phyloP scores from a whole-genome alignment of 2,113 vertebrate genomes.

The Mobula birostris region DNA sequence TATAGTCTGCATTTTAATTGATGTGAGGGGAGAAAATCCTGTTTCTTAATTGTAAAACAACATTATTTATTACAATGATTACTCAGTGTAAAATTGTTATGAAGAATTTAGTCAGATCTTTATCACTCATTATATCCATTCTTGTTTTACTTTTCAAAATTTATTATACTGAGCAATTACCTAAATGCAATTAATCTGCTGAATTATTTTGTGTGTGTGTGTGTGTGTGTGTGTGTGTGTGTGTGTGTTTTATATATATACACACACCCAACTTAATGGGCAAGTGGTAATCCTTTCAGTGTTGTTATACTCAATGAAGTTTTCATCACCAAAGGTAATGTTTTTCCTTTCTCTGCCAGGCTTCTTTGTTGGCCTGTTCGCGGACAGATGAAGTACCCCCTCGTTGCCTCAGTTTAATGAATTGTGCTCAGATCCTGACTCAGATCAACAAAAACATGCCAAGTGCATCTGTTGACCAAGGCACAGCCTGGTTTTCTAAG shows the following conservation, averaged over 20 bases:
- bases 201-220: not conserved
- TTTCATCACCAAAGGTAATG: slow-evolving; percentile 10
- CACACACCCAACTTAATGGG: too few species aligned
- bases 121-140: not conserved
- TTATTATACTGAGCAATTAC: not conserved
- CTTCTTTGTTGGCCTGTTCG: slow-evolving; percentile 58
- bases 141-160: not conserved
- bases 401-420: slow-evolving; percentile 65
- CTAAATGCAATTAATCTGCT: not conserved
- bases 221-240: too few species aligned
- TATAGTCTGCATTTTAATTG: not conserved
- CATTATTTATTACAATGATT: not conserved
- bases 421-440: slow-evolving; percentile 65
- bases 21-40: not conserved
- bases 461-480: slow-evolving; percentile 47
- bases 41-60: not conserved
- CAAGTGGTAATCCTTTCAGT: not conserved
- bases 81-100: not conserved
- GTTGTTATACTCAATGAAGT: too few species aligned
- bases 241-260: too few species aligned
- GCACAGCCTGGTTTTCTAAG: slow-evolving; percentile 61
- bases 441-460: slow-evolving; percentile 56
- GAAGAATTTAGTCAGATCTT: not conserved
- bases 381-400: slow-evolving; percentile 55
- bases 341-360: slow-evolving; percentile 47